Percentiles rank a stretch among this genome's conserved stretches.
These are phyloP conservation scores for Pseudochirops cupreus DNA, from an alignment of 2,797 vertebrate species.

Conservation along the genomic window DNA sequence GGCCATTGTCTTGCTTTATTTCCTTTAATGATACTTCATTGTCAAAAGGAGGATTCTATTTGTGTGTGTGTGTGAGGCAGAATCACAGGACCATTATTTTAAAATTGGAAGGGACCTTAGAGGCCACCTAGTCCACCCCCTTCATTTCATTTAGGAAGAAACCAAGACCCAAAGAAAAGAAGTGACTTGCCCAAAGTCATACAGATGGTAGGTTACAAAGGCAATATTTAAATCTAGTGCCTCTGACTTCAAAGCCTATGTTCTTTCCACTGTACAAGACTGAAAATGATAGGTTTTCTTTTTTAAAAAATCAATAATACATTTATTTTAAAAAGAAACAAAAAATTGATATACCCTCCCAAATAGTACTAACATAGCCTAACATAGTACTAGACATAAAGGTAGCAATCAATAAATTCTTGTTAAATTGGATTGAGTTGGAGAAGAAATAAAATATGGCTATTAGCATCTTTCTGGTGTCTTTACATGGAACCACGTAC, in stretches of 20 bases:
- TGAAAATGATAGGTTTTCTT: background rate
- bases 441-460: fast-evolving
- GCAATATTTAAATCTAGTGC: background rate
- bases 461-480: background rate
- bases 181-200: background rate
- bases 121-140: background rate
- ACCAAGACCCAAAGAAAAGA: background rate
- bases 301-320: background rate
- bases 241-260: background rate
- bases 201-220: background rate
- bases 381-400: background rate
- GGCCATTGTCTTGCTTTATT: background rate
- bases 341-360: background rate
- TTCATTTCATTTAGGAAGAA: background rate
- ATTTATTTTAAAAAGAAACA: background rate
- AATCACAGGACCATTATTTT: background rate
- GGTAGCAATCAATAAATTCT: background rate
- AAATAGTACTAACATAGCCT: background rate
- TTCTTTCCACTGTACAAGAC: background rate
- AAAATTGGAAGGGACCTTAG: background rate
- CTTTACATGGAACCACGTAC: fast-evolving
- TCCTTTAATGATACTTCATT: background rate
- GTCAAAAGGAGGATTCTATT: background rate
- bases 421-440: background rate
- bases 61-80: background rate